Evolutionary conservation across 30 jellyfish, hydroid and myxozoan species (phyloP).

Genomic region (Sanderia malayensis): DNA sequence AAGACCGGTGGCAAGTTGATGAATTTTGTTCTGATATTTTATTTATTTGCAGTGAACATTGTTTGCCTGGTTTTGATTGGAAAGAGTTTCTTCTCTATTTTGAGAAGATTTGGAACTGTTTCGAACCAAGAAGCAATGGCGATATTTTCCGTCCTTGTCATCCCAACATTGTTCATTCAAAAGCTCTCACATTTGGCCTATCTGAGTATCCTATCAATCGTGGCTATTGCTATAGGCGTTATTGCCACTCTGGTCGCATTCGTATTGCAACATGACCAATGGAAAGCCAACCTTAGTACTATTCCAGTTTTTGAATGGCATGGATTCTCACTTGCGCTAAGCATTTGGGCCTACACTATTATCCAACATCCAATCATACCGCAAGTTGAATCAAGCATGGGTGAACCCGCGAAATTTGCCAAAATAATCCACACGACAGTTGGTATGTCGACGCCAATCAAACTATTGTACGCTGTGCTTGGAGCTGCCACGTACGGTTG

Average conservation of each 20-base stretch:
- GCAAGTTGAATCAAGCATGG: constrained; percentile 74
- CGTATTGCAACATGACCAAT: constrained; percentile 15
- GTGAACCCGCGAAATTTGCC: constrained; percentile 32
- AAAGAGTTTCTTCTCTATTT: constrained; percentile 34
- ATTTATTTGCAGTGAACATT: constrained; percentile 37
- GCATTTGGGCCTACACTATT: constrained; percentile 47
- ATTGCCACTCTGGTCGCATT: constrained; percentile 42
- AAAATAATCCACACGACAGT: constrained; percentile 41
- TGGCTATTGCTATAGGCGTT: constrained; percentile 44
- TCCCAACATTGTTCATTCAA: constrained; percentile 68
- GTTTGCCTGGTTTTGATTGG: constrained; percentile 45
- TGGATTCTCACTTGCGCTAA: constrained; percentile 52
- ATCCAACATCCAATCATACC: constrained; percentile 59
- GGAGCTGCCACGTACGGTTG: constrained; percentile 84
- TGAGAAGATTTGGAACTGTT: constrained; percentile 19
- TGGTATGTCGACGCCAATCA: constrained; percentile 32
- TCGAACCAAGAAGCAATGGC: constrained; percentile 37
- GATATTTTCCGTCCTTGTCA: constrained; percentile 37
- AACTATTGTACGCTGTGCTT: constrained; percentile 43
- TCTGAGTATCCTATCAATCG: constrained; percentile 52
- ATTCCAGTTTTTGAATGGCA: constrained; percentile 54
- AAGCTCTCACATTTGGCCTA: constrained; percentile 64
- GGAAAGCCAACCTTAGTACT: constrained; percentile 39
- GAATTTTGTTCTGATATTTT: constrained; percentile 38
- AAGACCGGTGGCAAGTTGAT: constrained; percentile 36